These are phyloP conservation scores for Ptilorrhoa leucosticta DNA, from an alignment of 2,113 vertebrate species.

Conservation along the genomic window DNA sequence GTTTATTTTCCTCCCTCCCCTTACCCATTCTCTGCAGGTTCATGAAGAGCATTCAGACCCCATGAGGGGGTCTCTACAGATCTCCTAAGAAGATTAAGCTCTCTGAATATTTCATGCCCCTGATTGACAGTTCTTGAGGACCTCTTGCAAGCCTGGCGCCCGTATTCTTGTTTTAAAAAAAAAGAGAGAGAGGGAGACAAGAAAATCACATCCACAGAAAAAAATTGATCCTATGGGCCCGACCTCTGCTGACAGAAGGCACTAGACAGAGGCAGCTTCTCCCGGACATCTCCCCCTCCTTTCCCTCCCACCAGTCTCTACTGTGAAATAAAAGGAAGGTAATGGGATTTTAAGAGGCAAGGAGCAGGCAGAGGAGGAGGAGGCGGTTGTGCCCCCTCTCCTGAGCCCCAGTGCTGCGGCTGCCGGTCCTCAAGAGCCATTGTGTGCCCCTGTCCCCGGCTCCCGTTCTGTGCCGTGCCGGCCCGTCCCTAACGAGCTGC, in stretches of 20 bases:
- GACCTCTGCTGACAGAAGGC: conserved; percentile 46
- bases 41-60: conserved; percentile 47
- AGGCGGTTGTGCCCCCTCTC: neutral
- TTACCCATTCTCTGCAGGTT: conserved; percentile 47
- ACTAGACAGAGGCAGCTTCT: conserved; percentile 3
- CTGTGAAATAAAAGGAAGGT: conserved; percentile 35
- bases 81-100: conserved; percentile 68
- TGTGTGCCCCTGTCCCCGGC: conserved; percentile 40
- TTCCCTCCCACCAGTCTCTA: neutral
- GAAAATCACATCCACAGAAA: conserved; percentile 27
- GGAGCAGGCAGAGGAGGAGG: neutral
- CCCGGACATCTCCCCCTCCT: neutral
- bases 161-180: conserved; percentile 58
- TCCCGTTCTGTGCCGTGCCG: neutral
- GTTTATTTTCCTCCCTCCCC: conserved; percentile 13
- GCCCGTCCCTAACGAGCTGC: conserved; percentile 42
- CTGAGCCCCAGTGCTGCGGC: conserved; percentile 29
- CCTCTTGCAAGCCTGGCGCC: conserved; percentile 77
- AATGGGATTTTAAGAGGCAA: conserved; percentile 71
- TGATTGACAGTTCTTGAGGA: conserved; percentile 76
- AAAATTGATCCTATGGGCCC: conserved; percentile 67
- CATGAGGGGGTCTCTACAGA: conserved; percentile 63
- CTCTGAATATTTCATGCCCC: conserved; percentile 80
- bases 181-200: neutral
- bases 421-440: conserved; percentile 58